Conservation (phyloP, 2,797 vertebrate genomes). For the Epinephelus awoara region DNA sequence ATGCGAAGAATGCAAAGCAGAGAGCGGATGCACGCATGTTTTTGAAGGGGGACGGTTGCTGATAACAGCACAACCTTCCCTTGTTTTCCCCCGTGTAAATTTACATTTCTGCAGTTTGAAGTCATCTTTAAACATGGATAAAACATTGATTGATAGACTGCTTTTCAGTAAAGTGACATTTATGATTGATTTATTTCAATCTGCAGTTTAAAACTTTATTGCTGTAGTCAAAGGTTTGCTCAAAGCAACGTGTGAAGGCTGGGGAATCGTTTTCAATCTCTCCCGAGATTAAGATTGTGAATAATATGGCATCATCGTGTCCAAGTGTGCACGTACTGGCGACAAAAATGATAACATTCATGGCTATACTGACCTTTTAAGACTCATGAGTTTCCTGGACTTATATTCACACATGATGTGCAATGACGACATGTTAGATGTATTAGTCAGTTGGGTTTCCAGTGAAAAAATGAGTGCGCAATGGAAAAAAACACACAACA, state of each 20-base stretch:
- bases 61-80: constrained; percentile 81
- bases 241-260: not conserved
- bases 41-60: constrained; percentile 62
- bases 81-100: constrained; percentile 69
- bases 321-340: not conserved
- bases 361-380: not conserved
- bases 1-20: constrained; percentile 84
- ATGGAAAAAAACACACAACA: constrained; percentile 43
- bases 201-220: no score
- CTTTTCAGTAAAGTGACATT: not conserved
- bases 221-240: not conserved
- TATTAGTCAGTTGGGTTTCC: constrained; percentile 4
- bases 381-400: not conserved
- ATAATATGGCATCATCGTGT: not conserved
- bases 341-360: constrained; percentile 1
- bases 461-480: constrained; percentile 30
- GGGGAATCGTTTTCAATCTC: constrained; percentile 14
- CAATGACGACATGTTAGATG: not conserved
- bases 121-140: not conserved
- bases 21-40: constrained; percentile 83
- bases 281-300: constrained; percentile 10
- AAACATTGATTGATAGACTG: constrained; percentile 20
- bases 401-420: not conserved
- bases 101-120: constrained; percentile 44
- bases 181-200: not conserved